Evolutionary conservation across 2,113 vertebrate species (phyloP).

Genomic region (Hymenochirus boettgeri): DNA sequence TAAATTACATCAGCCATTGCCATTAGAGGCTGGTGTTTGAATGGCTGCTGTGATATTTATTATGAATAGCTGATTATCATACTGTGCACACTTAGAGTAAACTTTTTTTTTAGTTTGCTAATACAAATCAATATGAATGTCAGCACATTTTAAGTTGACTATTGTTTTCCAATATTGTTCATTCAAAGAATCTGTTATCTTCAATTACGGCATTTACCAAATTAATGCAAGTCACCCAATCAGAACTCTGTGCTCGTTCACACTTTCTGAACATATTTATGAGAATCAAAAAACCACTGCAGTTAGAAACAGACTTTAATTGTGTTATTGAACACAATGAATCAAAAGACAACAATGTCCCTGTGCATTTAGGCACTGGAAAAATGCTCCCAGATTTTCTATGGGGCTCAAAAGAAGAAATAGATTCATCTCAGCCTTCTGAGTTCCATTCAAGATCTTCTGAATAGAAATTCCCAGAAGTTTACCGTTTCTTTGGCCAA

Average conservation of each 20-base stretch:
- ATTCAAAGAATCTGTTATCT: no score
- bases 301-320: slow-evolving; percentile 48
- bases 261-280: slow-evolving; percentile 50
- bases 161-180: no score
- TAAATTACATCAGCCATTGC: no score
- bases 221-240: neutral
- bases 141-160: no score
- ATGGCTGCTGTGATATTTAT: no score
- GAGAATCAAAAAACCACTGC: slow-evolving; percentile 56
- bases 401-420: slow-evolving; percentile 49
- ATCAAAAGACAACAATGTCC: slow-evolving; percentile 52
- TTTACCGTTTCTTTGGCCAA: slow-evolving; percentile 62
- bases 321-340: slow-evolving; percentile 53
- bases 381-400: slow-evolving; percentile 50
- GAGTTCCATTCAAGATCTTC: slow-evolving; percentile 52
- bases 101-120: neutral
- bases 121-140: neutral
- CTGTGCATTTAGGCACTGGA: slow-evolving; percentile 39
- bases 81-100: no score
- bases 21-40: no score
- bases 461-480: slow-evolving; percentile 64
- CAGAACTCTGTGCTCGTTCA: slow-evolving; percentile 18
- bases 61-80: no score
- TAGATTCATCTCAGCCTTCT: slow-evolving; percentile 51
- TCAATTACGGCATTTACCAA: no score